Evolutionary conservation across 2,888 invertebrate genomes (phyloP), one percentile per base, ranked within the genome.

Genomic region (Folsomia manolachei): DNA sequence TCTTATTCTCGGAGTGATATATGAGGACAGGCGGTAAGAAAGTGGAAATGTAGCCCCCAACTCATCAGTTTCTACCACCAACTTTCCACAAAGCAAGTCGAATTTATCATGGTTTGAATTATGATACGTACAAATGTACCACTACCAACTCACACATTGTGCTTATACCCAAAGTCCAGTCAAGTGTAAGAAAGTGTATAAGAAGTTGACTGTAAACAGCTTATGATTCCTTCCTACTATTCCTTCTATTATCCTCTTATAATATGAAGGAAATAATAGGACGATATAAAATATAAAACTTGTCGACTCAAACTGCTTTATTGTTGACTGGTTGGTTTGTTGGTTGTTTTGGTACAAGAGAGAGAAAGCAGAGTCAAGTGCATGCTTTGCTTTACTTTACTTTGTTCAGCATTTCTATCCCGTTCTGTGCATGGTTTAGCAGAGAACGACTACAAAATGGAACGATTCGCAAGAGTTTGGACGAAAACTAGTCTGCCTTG

Each of bases 31-130:
- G 52, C 27, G n/a, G 66, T 27, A 18, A 25, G 52, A 67, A 67
- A 39, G 67, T 39, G 26, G 9, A 56, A 67, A 67, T 67, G 52
- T 56, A 56, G 24, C 60, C 60, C 60, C 7, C 60, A 19, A 62
- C 67, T 67, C 67, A 67, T 67, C 67, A 67, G 56, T 56, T 67
- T 66, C 65, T 24, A 18, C 19, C 9, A 66, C 39, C 25, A 67
- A 67, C 51, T 66, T 39, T 27, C 52, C 65, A 66, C 65, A 52
- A 66, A 66, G 60, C 67, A 64, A 27, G 25, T 51, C 65, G 65
- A 51, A 67, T 67, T 67, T 67, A 67, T 67, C 67, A 67, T 67
- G 1, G 26, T 56, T 51, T 67, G 67, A 67, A 67, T 67, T 67
- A 67, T 67, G 67, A 67, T 39, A 67, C 67, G 39, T 39, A 39